phyloP scores from a whole-genome alignment of 2,113 vertebrate genomes.

The Sander lucioperca region DNA sequence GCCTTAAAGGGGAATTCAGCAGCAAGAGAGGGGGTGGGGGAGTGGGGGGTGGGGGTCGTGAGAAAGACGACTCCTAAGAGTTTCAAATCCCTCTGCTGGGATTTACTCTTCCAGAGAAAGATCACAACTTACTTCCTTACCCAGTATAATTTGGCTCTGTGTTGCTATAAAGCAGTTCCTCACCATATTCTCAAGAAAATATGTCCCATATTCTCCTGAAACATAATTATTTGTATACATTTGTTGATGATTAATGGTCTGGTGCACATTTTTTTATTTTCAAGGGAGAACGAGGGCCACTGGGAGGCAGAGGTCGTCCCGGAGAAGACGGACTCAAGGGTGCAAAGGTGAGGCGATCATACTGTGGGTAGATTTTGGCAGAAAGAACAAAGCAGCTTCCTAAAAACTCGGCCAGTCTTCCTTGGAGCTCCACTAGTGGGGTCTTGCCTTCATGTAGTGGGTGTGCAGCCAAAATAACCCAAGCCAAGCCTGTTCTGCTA shows the following conservation, averaged over 20 bases:
- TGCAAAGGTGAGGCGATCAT: constrained; percentile 63
- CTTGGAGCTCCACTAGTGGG: background rate
- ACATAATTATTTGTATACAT: constrained; percentile 9
- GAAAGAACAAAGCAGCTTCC: constrained; percentile 23
- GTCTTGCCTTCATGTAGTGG: background rate
- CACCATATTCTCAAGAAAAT: constrained; percentile 14
- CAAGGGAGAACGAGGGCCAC: constrained; percentile 70
- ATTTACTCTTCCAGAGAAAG: constrained; percentile 1
- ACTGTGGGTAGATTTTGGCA: constrained; percentile 45
- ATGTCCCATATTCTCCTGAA: background rate
- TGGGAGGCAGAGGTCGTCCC: constrained; percentile 60
- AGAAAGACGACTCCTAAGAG: background rate
- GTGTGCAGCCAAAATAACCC: constrained; percentile 27
- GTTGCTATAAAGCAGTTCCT: background rate
- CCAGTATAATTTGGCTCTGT: background rate
- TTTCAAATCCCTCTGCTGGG: background rate
- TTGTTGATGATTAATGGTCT: constrained; percentile 29
- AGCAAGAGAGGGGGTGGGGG: too few species aligned
- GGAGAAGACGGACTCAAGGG: constrained; percentile 73
- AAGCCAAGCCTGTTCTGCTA: constrained; percentile 11
- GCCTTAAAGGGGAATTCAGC: background rate
- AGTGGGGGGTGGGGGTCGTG: rapidly evolving
- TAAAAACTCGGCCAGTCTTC: background rate
- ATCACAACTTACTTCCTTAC: background rate
- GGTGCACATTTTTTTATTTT: constrained; percentile 34